phyloP scores from a whole-genome alignment of 1,140 invertebrate genomes.

The Drosophila pseudoananassae region DNA sequence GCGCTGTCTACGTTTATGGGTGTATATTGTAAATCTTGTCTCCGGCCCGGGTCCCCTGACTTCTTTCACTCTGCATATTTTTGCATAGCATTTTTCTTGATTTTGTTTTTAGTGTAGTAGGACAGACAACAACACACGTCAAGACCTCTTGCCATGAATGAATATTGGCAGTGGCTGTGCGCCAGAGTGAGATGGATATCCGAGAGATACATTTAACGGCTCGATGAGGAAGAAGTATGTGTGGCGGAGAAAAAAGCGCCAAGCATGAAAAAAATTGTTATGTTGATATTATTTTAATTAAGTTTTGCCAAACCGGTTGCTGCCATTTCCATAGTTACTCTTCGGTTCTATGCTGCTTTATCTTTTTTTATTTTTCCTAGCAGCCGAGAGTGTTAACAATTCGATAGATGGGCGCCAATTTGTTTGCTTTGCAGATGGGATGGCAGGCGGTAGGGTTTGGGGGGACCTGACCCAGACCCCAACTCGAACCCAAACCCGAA shows the following conservation, averaged over 20 bases:
- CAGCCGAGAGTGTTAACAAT: conserved; percentile 71
- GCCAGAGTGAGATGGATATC: conserved; percentile 36
- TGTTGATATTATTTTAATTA: conserved; percentile 84
- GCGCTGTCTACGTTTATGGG: conserved; percentile 43
- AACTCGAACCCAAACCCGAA: conserved; percentile 37
- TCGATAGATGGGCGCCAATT: conserved; percentile 77
- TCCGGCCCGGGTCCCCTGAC: conserved; percentile 45
- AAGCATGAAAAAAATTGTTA: conserved; percentile 72
- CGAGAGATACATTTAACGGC: conserved; percentile 52
- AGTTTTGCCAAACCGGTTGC: conserved; percentile 78
- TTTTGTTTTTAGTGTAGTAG: conserved; percentile 63
- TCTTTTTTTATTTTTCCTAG: conserved; percentile 6
- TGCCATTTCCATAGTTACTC: conserved; percentile 58
- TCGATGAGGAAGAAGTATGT: conserved; percentile 65
- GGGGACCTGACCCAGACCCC: conserved; percentile 53
- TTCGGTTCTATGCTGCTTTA: conserved; percentile 46
- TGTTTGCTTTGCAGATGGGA: conserved; percentile 60
- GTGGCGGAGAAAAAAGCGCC: conserved; percentile 18
- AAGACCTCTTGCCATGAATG: conserved; percentile 72
- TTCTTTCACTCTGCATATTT: conserved; percentile 82
- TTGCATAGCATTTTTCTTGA: conserved; percentile 73
- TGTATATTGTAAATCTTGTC: conserved; percentile 68
- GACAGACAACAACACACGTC: conserved; percentile 49
- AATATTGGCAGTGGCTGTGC: conserved; percentile 70
- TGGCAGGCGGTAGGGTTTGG: neutral